Evolutionary conservation across 2,113 vertebrate genomes (phyloP).

Genomic region (Strigops habroptila): DNA sequence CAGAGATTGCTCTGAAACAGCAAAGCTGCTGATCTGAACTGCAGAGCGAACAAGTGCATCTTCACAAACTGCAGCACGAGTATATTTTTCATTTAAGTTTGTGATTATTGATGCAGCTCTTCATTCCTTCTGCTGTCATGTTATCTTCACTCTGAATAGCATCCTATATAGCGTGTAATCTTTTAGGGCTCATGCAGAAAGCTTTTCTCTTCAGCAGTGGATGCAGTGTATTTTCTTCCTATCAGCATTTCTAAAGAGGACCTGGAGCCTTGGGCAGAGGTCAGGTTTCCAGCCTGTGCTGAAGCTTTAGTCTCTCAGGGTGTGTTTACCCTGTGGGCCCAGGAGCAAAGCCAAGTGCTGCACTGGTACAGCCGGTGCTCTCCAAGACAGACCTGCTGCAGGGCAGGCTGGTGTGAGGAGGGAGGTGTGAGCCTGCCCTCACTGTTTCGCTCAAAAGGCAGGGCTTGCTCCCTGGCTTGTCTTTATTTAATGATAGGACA

Average conservation of each 20-base stretch:
- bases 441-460: neutral
- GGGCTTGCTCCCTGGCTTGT: rapidly evolving
- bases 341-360: neutral
- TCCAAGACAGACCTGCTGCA: rapidly evolving
- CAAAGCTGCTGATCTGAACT: neutral
- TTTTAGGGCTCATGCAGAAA: neutral
- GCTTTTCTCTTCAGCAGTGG: neutral
- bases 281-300: neutral
- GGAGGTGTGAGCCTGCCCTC: neutral
- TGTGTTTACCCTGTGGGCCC: neutral
- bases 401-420: neutral
- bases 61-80: neutral
- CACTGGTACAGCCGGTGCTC: rapidly evolving
- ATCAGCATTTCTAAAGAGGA: neutral
- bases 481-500: neutral
- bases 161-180: neutral
- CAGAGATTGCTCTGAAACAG: neutral
- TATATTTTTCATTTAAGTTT: neutral
- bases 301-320: neutral
- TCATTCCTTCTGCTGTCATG: neutral
- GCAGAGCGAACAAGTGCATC: rapidly evolving
- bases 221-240: neutral
- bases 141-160: neutral
- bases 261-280: neutral
- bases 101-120: neutral